Evolutionary conservation across 2,888 invertebrate species (phyloP).

Genomic region (Laspeyria flexula): DNA sequence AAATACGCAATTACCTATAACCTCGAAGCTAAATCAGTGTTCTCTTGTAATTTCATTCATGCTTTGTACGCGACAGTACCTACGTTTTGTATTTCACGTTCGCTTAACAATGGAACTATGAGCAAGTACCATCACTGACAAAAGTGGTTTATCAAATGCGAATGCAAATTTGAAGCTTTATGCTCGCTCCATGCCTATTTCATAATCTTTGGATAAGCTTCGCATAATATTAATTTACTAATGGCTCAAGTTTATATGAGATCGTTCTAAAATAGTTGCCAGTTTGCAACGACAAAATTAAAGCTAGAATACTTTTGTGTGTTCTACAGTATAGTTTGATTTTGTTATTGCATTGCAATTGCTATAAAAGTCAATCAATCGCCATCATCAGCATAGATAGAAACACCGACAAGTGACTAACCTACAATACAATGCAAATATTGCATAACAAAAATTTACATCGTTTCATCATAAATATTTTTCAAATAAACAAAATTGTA

Average conservation of each 20-base stretch:
- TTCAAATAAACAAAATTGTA: too few relatives aligned
- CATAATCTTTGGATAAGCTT: slow-evolving; percentile 10
- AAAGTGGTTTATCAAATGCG: slow-evolving; percentile 16
- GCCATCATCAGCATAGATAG: too few relatives aligned
- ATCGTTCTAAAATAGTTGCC: too few relatives aligned
- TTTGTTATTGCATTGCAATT: too few relatives aligned
- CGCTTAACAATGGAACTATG: slow-evolving; percentile 16
- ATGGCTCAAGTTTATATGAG: background rate
- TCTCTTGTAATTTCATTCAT: background rate
- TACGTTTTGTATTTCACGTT: background rate
- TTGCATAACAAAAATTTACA: too few relatives aligned
- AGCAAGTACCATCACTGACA: slow-evolving; percentile 21
- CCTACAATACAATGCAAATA: too few relatives aligned
- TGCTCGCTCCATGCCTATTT: slow-evolving; percentile 1
- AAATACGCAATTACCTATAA: background rate
- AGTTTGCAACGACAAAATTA: too few relatives aligned
- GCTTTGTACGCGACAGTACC: slow-evolving; percentile 1
- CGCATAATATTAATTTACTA: background rate
- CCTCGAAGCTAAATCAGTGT: slow-evolving; percentile 1
- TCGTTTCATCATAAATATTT: too few relatives aligned
- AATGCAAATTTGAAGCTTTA: slow-evolving; percentile 25
- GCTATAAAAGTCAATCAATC: too few relatives aligned
- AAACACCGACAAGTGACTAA: too few relatives aligned
- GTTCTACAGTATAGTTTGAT: too few relatives aligned
- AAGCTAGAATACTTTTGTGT: too few relatives aligned